phyloP scores from a whole-genome alignment of 35 echinoderm and acorn worm genomes.

The Anneissia japonica region DNA sequence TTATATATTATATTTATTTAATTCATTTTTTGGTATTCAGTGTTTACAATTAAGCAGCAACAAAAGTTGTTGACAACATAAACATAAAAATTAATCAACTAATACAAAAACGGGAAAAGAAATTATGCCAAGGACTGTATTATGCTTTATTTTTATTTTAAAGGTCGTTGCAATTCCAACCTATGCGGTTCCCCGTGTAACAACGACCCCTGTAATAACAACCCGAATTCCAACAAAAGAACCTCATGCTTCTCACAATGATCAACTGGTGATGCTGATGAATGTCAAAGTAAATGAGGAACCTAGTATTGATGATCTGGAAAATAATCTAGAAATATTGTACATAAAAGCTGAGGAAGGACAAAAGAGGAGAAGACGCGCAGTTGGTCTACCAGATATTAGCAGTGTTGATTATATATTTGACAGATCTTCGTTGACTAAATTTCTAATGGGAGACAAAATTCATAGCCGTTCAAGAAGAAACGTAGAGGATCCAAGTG shows the following conservation, averaged over 20 bases:
- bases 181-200: background rate
- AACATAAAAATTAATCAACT: too few species aligned
- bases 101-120: too few species aligned
- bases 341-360: background rate
- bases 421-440: background rate
- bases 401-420: background rate
- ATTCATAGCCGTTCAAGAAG: background rate
- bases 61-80: too few species aligned
- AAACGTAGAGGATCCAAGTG: background rate
- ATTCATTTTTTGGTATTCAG: too few species aligned
- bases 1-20: too few species aligned
- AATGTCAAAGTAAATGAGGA: background rate
- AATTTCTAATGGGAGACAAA: background rate
- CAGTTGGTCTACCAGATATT: background rate
- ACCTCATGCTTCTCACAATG: background rate
- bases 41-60: too few species aligned
- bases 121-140: too few species aligned
- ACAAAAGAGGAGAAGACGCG: background rate
- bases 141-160: background rate
- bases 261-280: background rate
- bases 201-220: background rate
- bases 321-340: background rate
- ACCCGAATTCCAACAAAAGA: too few species aligned
- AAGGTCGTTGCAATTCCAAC: background rate
- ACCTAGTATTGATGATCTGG: background rate